Evolutionary conservation across 2,888 invertebrate genomes (phyloP), one percentile per base, ranked within the genome.

Genomic region (Drosophila engyochracea): DNA sequence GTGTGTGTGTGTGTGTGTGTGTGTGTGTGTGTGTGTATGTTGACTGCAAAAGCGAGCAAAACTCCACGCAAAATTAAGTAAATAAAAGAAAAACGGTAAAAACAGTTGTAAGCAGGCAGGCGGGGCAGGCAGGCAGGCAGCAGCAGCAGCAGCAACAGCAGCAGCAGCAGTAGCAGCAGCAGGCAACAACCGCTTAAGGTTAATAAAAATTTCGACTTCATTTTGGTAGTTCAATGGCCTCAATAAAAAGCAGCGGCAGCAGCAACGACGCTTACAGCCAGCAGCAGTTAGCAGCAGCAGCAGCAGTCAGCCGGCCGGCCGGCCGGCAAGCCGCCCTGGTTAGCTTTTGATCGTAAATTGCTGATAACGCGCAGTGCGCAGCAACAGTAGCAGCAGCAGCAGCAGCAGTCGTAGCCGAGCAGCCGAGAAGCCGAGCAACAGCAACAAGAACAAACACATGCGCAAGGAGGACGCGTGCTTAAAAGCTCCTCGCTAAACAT

Each of bases 211-310:
- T 59, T 59, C 69, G 59, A 69, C 70, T 67, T 84, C 44, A 74
- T 88, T 85, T 85, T 70, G 83, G 79, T 76, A 73, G 84, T 85
- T 85, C 84, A 85, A 85, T 81, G 84, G 76, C 84, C 84, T 79
- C 81, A 74, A 83, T 74, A 86, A 70, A 71, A 65, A 77, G 64
- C 68, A 69, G 59, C 68, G 65, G 58, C 70, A 70, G 39, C 57
- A 71, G 60, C 82, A 63, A 68, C 63, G 59, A 54, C 75, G 71
- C 61, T 83, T 62, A 69, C 84, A 81, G 57, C 47, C 22, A 47
- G 12, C 12, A 47, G 39, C 44, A 44, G 37, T 19, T 9, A 39
- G 19, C 39, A 39, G 19, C 22, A 47, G n/a, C 12, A 47, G 39
- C 44, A 22, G 37, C 39, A 39, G 39, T 41, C 62, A 22, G 55